Percentiles rank a stretch among this genome's conserved stretches.
phyloP scores from a whole-genome alignment of 1,140 invertebrate species.

The Brachystomella parvula region DNA sequence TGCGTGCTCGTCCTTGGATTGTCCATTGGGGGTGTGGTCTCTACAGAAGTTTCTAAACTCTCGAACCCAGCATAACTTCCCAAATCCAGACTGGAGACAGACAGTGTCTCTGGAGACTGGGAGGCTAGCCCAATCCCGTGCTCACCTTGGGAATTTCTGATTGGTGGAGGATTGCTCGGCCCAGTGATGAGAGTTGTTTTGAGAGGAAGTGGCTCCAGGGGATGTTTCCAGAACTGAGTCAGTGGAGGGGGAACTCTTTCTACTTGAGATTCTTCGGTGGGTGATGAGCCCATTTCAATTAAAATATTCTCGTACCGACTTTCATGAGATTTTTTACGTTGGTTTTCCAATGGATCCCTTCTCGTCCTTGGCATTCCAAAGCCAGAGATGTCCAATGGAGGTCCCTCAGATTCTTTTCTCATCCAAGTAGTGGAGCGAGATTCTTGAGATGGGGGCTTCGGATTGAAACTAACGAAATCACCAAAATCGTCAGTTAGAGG shows the following conservation, averaged over 20 bases:
- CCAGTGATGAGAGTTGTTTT: not conserved
- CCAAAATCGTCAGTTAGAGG: conserved; percentile 31
- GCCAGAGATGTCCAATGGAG: not conserved
- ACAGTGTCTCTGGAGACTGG: conserved; percentile 41
- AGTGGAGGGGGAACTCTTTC: not conserved
- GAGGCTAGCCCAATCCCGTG: not conserved
- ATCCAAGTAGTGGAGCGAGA: not conserved
- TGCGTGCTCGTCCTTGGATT: not conserved
- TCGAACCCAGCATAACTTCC: conserved; percentile 39
- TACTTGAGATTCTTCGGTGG: not conserved
- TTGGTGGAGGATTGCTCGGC: not conserved
- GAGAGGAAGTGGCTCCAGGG: not conserved
- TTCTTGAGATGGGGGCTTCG: not conserved
- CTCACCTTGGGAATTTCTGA: not conserved
- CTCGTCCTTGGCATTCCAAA: no score
- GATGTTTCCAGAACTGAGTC: no score
- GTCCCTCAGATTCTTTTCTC: not conserved
- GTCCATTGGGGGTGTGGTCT: not conserved
- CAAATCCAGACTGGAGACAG: conserved; percentile 45
- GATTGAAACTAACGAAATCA: conserved; percentile 42
- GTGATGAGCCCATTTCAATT: no score
- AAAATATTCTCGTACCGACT: no score
- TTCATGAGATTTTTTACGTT: no score
- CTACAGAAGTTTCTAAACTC: not conserved
- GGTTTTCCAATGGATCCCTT: no score